Conservation (phyloP, 1,140 invertebrate species). For the Phortica variegata region DNA sequence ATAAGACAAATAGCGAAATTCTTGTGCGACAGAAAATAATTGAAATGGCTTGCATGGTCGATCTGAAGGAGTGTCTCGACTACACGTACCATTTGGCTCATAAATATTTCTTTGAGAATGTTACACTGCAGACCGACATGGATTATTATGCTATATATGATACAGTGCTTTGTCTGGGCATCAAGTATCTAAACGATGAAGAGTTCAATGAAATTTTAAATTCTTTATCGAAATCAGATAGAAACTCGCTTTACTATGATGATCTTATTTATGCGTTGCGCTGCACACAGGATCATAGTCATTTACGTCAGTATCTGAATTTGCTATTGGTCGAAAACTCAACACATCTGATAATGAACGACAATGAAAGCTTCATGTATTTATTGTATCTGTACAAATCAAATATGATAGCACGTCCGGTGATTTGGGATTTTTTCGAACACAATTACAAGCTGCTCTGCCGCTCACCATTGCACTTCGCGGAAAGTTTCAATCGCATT, state of each 20-base stretch:
- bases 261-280: slow-evolving; percentile 41
- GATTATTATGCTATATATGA: slow-evolving; percentile 31
- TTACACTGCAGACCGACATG: slow-evolving; percentile 7
- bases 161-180: slow-evolving; percentile 30
- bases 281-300: slow-evolving; percentile 34
- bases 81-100: slow-evolving; percentile 26
- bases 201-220: slow-evolving; percentile 30
- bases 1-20: slow-evolving; percentile 2
- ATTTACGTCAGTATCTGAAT: slow-evolving; percentile 33
- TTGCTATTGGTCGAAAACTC: slow-evolving; percentile 34
- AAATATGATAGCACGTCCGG: slow-evolving; percentile 24
- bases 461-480: slow-evolving; percentile 21
- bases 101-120: slow-evolving; percentile 32
- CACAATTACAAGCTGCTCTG: slow-evolving; percentile 34
- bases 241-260: slow-evolving; percentile 22
- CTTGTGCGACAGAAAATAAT: slow-evolving; percentile 16
- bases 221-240: slow-evolving; percentile 18
- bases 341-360: slow-evolving; percentile 25
- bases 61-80: slow-evolving; percentile 36
- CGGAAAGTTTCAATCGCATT: slow-evolving; percentile 51
- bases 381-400: slow-evolving; percentile 34
- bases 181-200: slow-evolving; percentile 26
- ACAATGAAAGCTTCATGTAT: slow-evolving; percentile 40
- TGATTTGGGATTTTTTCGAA: slow-evolving; percentile 39
- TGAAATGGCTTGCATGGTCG: slow-evolving; percentile 30